Evolutionary conservation across 2,888 invertebrate genomes (phyloP), one percentile per base, ranked within the genome.

Genomic region (Himalopsyche anomala): DNA sequence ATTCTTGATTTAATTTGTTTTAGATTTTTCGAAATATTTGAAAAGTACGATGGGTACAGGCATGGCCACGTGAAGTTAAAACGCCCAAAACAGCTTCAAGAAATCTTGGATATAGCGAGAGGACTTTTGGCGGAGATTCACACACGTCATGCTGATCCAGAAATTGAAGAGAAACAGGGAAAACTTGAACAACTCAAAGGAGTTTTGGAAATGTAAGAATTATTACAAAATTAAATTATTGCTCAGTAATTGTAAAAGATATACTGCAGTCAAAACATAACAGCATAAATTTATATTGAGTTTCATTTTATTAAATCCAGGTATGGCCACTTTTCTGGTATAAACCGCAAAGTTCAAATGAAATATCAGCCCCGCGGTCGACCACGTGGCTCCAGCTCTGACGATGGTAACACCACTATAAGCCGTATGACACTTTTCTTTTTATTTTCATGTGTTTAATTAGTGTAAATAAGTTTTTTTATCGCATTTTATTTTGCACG

Each of bases 271-370:
- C 6, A 40, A 40, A 40, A 40, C 40, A 40, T 40, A 5, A 40
- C 40, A 40, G 6, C 40, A 40, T 45, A 5, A 45, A 45, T 45
- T 45, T 45, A 0, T 40, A 81, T n/a, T 81, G 5, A 81, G 8
- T 19, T 9, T 62, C 54, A 15, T 81, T 42, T 15, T 62, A 15
- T 51, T 12, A 5, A 51, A 62, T 38, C 4, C 90, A 98, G 98
- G 98, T 99, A 99, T 91, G 99, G 99, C 0, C 98, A 99, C 93
- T 99, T 99, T 94, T 99, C 99, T 81, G 99, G 99, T 79, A 99
- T 99, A 90, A 99, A 99, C 94, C 96, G 99, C 89, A 99, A 99
- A 93, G 99, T 99, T 88, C 99, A 99, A 94, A 96, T 99, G 95
- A 99, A 99, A 93, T 99, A 99, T 93, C 98, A 99, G 92, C 99